Evolutionary conservation across 2,113 vertebrate species (phyloP), one percentile per base, ranked within the genome.

Genomic region (Aramus guarauna): DNA sequence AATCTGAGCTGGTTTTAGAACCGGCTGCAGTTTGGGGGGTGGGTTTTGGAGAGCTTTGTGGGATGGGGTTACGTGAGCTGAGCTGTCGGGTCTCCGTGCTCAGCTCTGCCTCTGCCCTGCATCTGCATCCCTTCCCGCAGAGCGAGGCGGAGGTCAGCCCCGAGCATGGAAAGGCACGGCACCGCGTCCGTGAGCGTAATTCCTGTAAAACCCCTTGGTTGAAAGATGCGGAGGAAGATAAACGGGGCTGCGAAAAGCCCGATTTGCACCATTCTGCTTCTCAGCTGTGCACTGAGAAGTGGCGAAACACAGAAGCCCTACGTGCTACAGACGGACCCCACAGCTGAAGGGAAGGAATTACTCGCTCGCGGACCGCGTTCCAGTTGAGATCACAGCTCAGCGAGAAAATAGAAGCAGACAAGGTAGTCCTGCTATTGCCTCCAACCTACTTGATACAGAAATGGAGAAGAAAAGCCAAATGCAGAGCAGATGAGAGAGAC

Each of bases 351-450:
- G 59, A 96, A 59, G 78, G 78, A 90, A 93, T 94, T 45, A 80
- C 53, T 88, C 9, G 53, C 82, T 92, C 18, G 11, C 2, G 3
- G 84, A 63, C 68, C 2, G 52, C 2, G 6, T 11, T 96, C 96
- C 93, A 90, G 92, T 85, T 6, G 82, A 95, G 96, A 96, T 97
- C 96, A 95, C 93, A 96, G 96, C 96, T 62, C 88, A 2, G 43
- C 1, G 8, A 90, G 96, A 92, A 94, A 97, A 97, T 88, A 96
- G 87, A 64, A 85, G 84, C 96, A 85, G 96, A 82, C 67, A 73
- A 93, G 92, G 88, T 37, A 90, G 96, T 77, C 85, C 96, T 94
- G 88, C 78, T 92, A 26, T n/a, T 77, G 88, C 95, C 79, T 96
- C 85, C 93, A 73, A 83, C 74, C 87, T 79, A 24, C 92, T 64